Evolutionary conservation across 2,797 vertebrate species (phyloP).

Genomic region (Mycteria americana): DNA sequence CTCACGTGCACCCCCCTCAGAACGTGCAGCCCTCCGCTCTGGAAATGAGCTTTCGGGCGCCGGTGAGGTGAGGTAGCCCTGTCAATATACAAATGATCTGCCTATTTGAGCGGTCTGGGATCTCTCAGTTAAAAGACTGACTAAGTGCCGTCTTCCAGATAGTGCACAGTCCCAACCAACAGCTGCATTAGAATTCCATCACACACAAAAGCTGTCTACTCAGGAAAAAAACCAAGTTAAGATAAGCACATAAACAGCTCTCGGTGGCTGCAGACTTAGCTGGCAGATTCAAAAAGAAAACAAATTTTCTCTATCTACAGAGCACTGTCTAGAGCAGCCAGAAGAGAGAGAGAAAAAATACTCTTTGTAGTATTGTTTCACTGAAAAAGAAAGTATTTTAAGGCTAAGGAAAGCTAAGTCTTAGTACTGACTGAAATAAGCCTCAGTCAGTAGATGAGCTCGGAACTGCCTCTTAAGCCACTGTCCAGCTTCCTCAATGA

Average conservation of each 20-base stretch:
- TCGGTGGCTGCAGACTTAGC: not conserved
- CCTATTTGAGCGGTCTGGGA: not conserved
- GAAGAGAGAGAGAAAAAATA: not conserved
- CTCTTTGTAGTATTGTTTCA: not conserved
- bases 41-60: not conserved
- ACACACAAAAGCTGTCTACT: too few relatives aligned
- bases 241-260: not conserved
- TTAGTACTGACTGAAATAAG: not conserved
- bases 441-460: not conserved
- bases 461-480: not conserved
- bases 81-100: not conserved
- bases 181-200: not conserved
- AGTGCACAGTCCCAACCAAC: not conserved
- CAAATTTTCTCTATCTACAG: not conserved
- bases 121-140: too few relatives aligned
- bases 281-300: not conserved
- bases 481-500: fast-evolving
- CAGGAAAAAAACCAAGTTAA: not conserved
- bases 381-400: not conserved
- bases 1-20: too few relatives aligned
- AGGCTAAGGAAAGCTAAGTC: not conserved
- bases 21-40: not conserved
- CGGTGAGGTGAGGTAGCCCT: not conserved
- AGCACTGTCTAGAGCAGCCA: not conserved
- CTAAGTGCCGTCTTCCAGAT: not conserved